A percentile compares a stretch with the other conserved stretches of the same genome.
These are phyloP conservation scores for Ceraclea dissimilis DNA, from an alignment of 2,888 invertebrate species.

Conservation along the genomic window DNA sequence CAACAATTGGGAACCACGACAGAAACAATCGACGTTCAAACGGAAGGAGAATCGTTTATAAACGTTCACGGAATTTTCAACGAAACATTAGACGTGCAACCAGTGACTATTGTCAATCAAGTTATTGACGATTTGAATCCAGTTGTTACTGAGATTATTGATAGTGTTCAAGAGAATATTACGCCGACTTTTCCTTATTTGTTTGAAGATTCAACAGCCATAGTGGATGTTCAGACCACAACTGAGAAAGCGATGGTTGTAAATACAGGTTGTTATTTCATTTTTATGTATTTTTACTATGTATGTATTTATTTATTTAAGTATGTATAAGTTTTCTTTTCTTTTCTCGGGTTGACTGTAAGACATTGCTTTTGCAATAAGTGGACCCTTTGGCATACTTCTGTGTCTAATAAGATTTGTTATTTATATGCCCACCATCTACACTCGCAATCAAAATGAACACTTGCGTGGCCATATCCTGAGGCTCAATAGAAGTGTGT, in stretches of 20 bases:
- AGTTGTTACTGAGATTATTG: neutral
- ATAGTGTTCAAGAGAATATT: neutral
- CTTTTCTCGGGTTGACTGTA: too few species aligned
- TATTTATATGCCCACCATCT: too few species aligned
- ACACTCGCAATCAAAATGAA: too few species aligned
- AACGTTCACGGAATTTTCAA: neutral
- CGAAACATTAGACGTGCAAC: neutral
- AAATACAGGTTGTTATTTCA: neutral
- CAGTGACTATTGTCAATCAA: neutral
- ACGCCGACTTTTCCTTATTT: neutral
- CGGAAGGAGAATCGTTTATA: neutral
- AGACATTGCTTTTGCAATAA: too few species aligned
- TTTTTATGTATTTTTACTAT: too few species aligned
- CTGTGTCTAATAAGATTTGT: too few species aligned
- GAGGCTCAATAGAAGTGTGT: too few species aligned
- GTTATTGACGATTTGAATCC: neutral
- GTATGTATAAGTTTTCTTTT: too few species aligned
- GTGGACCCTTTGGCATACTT: too few species aligned
- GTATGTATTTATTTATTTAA: too few species aligned
- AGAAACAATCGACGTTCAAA: neutral
- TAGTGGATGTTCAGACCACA: neutral
- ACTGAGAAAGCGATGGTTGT: neutral
- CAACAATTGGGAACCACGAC: neutral
- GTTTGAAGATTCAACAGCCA: neutral
- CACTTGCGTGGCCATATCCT: too few species aligned